Conservation (phyloP, 2,797 vertebrate species). For the Galagoides demidoff region DNA sequence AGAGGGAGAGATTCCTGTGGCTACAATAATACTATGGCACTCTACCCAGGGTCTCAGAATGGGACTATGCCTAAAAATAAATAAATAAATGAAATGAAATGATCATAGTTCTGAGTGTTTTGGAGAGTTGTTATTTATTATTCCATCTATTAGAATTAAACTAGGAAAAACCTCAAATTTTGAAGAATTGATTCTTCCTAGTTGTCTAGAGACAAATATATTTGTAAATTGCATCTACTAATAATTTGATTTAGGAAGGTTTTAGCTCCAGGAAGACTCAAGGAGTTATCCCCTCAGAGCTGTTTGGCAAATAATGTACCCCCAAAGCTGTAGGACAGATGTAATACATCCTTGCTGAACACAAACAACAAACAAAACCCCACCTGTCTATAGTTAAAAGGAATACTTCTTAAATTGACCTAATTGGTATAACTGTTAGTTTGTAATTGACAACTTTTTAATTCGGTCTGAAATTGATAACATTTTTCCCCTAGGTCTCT, state of each 20-base stretch:
- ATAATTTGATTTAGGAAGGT: constrained; percentile 52
- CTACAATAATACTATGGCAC: too few species aligned
- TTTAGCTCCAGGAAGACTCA: background rate
- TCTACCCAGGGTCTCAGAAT: too few species aligned
- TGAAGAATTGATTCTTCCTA: constrained; percentile 20
- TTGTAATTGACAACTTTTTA: constrained; percentile 12
- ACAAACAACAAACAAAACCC: background rate
- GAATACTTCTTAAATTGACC: background rate
- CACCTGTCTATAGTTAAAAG: constrained; percentile 39
- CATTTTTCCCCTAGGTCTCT: background rate
- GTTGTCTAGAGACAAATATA: constrained; percentile 18
- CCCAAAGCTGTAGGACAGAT: background rate
- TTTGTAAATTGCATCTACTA: constrained; percentile 37
- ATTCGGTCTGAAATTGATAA: constrained; percentile 7
- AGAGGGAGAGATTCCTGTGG: too few species aligned
- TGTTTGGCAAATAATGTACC: constrained; percentile 51
- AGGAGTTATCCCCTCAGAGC: constrained; percentile 43
- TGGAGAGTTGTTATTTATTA: background rate
- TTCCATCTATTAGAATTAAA: constrained; percentile 42
- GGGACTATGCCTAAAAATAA: too few species aligned
- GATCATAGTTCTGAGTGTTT: background rate
- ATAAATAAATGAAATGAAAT: background rate
- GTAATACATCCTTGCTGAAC: background rate
- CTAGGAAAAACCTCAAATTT: constrained; percentile 5
- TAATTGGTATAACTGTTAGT: background rate